Evolutionary conservation across 2,888 invertebrate species (phyloP).

Genomic region (Metalampra italica): DNA sequence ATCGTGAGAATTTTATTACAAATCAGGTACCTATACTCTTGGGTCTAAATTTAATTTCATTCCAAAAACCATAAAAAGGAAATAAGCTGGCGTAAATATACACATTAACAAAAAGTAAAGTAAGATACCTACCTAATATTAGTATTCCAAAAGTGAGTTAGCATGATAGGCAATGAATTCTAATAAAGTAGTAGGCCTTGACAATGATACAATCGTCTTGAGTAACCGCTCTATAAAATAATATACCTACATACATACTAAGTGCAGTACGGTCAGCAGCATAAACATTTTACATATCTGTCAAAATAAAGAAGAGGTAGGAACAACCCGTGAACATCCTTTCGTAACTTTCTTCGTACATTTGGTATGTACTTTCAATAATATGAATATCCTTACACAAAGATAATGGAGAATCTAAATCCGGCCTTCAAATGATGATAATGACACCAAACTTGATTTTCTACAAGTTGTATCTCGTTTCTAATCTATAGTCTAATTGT

Average conservation of each 20-base stretch:
- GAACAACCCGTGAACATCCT: too few relatives aligned
- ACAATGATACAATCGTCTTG: constrained; percentile 61
- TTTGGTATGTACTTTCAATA: too few relatives aligned
- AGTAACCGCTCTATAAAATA: constrained; percentile 49
- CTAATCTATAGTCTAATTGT: not conserved
- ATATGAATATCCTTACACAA: too few relatives aligned
- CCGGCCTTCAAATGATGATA: not conserved
- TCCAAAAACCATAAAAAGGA: constrained; percentile 20
- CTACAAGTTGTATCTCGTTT: not conserved
- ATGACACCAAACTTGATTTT: too few relatives aligned
- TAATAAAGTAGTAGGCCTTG: constrained; percentile 67
- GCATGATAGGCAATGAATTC: constrained; percentile 63
- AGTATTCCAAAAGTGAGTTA: constrained; percentile 60
- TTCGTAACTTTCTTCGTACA: not conserved
- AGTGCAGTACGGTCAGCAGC: not conserved
- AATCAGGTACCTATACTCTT: too few relatives aligned
- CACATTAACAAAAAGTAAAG: constrained; percentile 44
- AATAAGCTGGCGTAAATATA: constrained; percentile 31
- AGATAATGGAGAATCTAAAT: too few relatives aligned
- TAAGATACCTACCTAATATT: too few relatives aligned
- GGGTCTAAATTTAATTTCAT: not conserved
- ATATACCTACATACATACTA: constrained; percentile 10
- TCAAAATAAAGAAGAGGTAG: too few relatives aligned
- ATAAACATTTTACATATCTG: not conserved
- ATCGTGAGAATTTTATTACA: too few relatives aligned